phyloP scores from a whole-genome alignment of 1,140 invertebrate genomes.

The Arion vulgaris region DNA sequence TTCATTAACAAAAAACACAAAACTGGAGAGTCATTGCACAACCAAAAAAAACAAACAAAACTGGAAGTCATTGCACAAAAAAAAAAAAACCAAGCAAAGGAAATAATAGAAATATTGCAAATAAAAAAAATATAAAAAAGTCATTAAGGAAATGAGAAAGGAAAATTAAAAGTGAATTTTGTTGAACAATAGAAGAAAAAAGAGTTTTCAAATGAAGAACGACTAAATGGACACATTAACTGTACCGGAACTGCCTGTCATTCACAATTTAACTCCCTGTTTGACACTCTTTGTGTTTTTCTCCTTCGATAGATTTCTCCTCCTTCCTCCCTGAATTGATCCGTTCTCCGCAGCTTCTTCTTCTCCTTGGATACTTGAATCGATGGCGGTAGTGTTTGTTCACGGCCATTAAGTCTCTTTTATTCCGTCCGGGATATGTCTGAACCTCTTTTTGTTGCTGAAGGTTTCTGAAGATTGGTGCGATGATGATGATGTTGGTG shows the following conservation, averaged over 20 bases:
- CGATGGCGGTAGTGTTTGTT: neutral
- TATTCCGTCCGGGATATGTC: neutral
- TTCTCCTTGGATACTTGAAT: neutral
- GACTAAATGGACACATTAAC: neutral
- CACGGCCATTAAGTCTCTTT: neutral
- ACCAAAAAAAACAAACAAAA: too few relatives aligned
- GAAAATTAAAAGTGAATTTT: too few relatives aligned
- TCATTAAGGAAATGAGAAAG: too few relatives aligned
- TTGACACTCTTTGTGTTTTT: slow-evolving; percentile 1
- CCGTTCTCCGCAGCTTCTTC: neutral
- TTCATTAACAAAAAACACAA: too few relatives aligned
- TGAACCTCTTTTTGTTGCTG: neutral
- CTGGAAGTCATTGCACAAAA: too few relatives aligned
- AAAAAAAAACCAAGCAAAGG: too few relatives aligned
- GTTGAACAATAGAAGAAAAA: too few relatives aligned
- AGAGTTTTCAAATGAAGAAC: neutral
- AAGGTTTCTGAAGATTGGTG: neutral
- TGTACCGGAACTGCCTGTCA: neutral
- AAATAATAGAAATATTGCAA: too few relatives aligned
- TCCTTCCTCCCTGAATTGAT: slow-evolving; percentile 5
- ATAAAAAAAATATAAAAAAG: too few relatives aligned
- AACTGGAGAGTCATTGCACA: too few relatives aligned
- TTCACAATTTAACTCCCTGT: neutral
- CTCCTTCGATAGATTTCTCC: neutral
- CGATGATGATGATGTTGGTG: neutral